These are phyloP conservation scores for Seriola quinqueradiata DNA, from an alignment of 2,113 vertebrate species.

Conservation along the genomic window DNA sequence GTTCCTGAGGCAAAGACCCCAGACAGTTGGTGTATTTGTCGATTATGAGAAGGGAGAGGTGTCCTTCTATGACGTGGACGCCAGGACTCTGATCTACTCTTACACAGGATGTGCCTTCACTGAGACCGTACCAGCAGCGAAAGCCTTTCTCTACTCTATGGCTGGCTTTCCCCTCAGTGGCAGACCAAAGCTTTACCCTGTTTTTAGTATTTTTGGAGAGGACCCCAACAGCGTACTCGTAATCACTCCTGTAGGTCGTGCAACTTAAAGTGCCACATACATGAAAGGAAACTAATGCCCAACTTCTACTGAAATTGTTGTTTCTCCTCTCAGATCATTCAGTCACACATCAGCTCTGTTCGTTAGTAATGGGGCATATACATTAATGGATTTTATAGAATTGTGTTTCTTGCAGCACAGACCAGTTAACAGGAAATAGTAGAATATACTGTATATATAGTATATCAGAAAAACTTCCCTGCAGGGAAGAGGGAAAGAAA, in stretches of 20 bases:
- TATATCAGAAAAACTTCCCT: too few relatives aligned
- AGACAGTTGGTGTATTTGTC: constrained; percentile 60
- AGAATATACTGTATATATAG: background rate
- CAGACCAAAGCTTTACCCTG: constrained; percentile 45
- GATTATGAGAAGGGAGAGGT: constrained; percentile 55
- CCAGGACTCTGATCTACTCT: constrained; percentile 37
- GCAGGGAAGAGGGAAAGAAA: too few relatives aligned
- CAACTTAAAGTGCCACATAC: background rate
- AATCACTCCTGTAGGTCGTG: constrained; percentile 22
- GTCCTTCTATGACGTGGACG: constrained; percentile 47
- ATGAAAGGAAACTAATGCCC: background rate
- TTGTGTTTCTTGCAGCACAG: background rate
- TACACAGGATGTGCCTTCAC: constrained; percentile 44
- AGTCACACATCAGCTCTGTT: background rate
- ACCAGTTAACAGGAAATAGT: background rate
- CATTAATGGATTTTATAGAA: background rate
- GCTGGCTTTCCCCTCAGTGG: background rate
- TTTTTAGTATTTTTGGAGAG: constrained; percentile 14
- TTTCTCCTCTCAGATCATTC: background rate
- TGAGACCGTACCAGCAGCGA: background rate
- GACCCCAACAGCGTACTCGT: background rate
- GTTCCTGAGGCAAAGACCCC: too few relatives aligned
- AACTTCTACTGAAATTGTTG: background rate
- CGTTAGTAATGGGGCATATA: background rate
- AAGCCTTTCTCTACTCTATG: background rate